Evolutionary conservation across 1,140 invertebrate species (phyloP).

Genomic region (Drosophila murphyi): DNA sequence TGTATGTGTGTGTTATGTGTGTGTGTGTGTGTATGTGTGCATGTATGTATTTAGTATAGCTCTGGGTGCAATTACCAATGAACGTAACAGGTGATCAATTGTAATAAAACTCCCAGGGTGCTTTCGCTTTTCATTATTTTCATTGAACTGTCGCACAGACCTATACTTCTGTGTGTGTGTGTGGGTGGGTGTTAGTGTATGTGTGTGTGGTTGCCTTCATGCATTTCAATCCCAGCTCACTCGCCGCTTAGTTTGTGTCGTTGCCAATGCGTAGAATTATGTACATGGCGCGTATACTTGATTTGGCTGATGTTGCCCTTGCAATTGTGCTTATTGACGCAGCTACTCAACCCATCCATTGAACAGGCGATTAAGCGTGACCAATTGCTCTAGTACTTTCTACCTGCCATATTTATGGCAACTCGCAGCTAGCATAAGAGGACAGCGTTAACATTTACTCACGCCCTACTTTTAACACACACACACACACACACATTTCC

Average conservation of each 20-base stretch:
- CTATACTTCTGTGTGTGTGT: neutral
- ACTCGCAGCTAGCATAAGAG: slow-evolving; percentile 39
- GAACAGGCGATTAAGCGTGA: slow-evolving; percentile 74
- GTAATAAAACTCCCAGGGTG: slow-evolving; percentile 84
- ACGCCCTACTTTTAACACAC: slow-evolving; percentile 30
- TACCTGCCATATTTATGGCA: slow-evolving; percentile 59
- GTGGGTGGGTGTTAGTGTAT: slow-evolving; percentile 20
- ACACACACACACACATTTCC: neutral
- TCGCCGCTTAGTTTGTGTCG: slow-evolving; percentile 44
- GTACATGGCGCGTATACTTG: slow-evolving; percentile 69
- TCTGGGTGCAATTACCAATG: slow-evolving; percentile 84
- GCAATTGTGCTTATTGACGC: neutral
- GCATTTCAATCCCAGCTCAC: slow-evolving; percentile 33
- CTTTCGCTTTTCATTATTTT: slow-evolving; percentile 83
- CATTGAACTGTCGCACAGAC: slow-evolving; percentile 63
- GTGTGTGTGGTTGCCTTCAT: slow-evolving; percentile 32
- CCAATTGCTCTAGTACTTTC: slow-evolving; percentile 68
- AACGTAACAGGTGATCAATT: slow-evolving; percentile 84
- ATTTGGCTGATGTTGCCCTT: slow-evolving; percentile 29
- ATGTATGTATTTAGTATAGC: slow-evolving; percentile 76
- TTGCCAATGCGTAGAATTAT: slow-evolving; percentile 66
- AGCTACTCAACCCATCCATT: slow-evolving; percentile 23
- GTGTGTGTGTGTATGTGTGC: slow-evolving; percentile 33
- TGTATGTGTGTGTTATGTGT: slow-evolving; percentile 4
- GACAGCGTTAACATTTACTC: slow-evolving; percentile 65